phyloP scores from a whole-genome alignment of 2,113 vertebrate genomes.

The Notarius quadriscutis region DNA sequence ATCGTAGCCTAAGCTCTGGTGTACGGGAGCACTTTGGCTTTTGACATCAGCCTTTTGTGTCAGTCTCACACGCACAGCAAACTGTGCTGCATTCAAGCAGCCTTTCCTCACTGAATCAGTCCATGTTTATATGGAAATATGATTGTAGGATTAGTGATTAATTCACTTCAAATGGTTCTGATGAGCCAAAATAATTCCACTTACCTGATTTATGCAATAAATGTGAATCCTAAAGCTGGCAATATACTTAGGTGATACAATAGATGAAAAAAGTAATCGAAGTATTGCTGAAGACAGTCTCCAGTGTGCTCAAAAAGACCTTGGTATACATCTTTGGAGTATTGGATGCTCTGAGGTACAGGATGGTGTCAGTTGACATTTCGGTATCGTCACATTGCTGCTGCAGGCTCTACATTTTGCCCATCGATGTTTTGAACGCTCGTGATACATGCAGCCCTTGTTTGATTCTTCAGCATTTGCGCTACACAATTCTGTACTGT shows the following conservation, averaged over 20 bases:
- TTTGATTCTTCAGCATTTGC: neutral
- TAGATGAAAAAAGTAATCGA: neutral
- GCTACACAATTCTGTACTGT: neutral
- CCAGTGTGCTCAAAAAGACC: neutral
- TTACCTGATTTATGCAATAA: neutral
- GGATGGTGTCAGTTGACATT: neutral
- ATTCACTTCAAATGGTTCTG: neutral
- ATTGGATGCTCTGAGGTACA: neutral
- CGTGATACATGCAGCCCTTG: neutral
- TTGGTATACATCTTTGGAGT: neutral
- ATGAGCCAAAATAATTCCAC: neutral
- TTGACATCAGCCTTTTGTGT: neutral
- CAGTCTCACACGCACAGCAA: neutral
- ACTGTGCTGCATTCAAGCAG: neutral
- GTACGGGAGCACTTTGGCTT: neutral
- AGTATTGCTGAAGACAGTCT: neutral
- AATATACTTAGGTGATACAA: neutral
- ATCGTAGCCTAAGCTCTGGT: neutral
- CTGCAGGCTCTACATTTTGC: neutral
- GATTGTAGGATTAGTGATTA: neutral
- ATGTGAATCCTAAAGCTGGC: neutral
- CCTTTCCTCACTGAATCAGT: neutral
- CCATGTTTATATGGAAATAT: neutral
- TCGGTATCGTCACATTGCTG: neutral
- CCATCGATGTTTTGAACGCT: neutral